These are phyloP conservation scores for Chesias legatella DNA, from an alignment of 2,888 invertebrate genomes.

Conservation along the genomic window DNA sequence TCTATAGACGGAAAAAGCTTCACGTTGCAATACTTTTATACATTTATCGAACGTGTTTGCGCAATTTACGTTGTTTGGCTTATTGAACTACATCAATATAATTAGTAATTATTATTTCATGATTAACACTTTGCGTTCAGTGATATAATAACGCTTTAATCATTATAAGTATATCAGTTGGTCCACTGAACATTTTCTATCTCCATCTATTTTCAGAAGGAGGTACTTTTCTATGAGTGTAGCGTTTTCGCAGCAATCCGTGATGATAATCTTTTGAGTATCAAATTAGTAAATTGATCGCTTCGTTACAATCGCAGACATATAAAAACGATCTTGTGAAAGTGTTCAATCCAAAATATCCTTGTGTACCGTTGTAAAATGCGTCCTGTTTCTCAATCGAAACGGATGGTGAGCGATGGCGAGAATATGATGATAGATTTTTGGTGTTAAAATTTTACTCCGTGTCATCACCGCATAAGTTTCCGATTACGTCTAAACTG, in stretches of 20 bases:
- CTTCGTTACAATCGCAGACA: slow-evolving; percentile 65
- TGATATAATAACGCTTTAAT: not conserved
- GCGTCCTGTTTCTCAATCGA: slow-evolving; percentile 77
- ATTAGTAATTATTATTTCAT: slow-evolving; percentile 5
- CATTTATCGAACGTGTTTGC: not conserved
- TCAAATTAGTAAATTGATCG: slow-evolving; percentile 78
- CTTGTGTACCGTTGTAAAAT: slow-evolving; percentile 74
- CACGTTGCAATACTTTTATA: slow-evolving; percentile 6
- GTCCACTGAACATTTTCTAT: slow-evolving; percentile 78
- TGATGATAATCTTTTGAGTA: slow-evolving; percentile 82
- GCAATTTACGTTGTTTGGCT: not conserved
- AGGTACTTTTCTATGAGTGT: slow-evolving; percentile 83
- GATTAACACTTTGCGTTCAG: not conserved
- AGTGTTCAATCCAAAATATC: slow-evolving; percentile 72
- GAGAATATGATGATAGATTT: slow-evolving; percentile 81
- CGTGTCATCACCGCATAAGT: slow-evolving; percentile 76
- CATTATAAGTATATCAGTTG: slow-evolving; percentile 49
- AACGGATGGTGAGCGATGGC: slow-evolving; percentile 81
- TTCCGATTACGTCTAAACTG: slow-evolving; percentile 64
- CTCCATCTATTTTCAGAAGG: slow-evolving; percentile 86
- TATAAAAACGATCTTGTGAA: slow-evolving; percentile 69
- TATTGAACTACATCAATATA: not conserved
- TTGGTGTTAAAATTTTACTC: slow-evolving; percentile 79
- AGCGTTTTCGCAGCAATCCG: slow-evolving; percentile 83
- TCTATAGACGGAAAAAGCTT: slow-evolving; percentile 23